A percentile compares a stretch with the other conserved stretches of the same genome.
These are phyloP conservation scores for Ornithoptera priamus DNA, from an alignment of 2,888 invertebrate genomes.

Conservation along the genomic window DNA sequence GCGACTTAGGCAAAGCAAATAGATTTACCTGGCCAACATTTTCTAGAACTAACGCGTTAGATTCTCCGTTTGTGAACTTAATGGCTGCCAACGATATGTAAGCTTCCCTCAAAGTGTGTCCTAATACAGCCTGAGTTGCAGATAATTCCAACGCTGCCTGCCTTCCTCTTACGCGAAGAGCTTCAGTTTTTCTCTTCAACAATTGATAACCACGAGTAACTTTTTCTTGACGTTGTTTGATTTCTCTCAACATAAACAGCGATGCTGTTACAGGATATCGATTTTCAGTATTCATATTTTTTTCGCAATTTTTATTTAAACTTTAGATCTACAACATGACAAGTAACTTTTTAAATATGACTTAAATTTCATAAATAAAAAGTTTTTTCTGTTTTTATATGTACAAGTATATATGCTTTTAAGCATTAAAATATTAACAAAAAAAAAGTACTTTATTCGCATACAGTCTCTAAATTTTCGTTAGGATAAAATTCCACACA, in stretches of 20 bases:
- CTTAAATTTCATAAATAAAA: background rate
- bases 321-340: background rate
- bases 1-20: background rate
- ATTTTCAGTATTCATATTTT: constrained; percentile 62
- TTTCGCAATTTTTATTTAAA: background rate
- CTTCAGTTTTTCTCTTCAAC: constrained; percentile 65
- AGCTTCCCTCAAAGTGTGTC: constrained; percentile 64
- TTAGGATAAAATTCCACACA: no score
- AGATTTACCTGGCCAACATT: constrained; percentile 65
- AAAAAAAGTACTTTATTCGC: no score
- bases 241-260: constrained; percentile 68
- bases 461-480: no score
- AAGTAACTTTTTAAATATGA: background rate
- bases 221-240: constrained; percentile 65
- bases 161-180: constrained; percentile 58
- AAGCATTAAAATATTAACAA: no score
- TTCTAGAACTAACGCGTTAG: constrained; percentile 70
- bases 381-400: background rate
- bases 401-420: no score
- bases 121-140: constrained; percentile 58
- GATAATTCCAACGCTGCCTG: constrained; percentile 61
- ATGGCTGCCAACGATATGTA: constrained; percentile 71
- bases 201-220: constrained; percentile 66
- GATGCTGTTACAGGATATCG: constrained; percentile 71
- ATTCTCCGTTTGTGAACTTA: constrained; percentile 72